phyloP scores from a whole-genome alignment of 30 jellyfish, hydroid and myxozoan species.

The Pseudorhiza aurosa region DNA sequence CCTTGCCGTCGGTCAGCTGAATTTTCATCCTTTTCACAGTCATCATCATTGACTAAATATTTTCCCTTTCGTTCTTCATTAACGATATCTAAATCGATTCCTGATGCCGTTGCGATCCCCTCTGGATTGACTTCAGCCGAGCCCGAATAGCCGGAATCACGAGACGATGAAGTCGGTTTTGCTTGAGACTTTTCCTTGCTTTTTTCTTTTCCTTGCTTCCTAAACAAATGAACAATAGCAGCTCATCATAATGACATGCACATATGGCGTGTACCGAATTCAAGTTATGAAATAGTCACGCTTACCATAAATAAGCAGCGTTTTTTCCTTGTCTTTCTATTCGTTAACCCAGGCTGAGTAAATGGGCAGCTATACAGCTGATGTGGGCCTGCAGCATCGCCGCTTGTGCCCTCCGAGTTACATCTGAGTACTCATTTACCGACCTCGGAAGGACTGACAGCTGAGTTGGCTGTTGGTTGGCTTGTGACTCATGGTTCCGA shows the following conservation, averaged over 20 bases:
- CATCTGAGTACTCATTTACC: too few species aligned
- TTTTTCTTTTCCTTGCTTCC: slow-evolving; percentile 38
- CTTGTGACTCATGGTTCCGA: too few species aligned
- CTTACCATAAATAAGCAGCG: too few species aligned
- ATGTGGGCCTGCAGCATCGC: too few species aligned
- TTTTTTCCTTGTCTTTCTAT: too few species aligned
- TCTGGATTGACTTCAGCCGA: slow-evolving; percentile 50
- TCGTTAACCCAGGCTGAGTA: too few species aligned
- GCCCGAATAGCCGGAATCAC: slow-evolving; percentile 45
- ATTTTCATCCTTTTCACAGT: neutral
- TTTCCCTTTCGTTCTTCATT: slow-evolving; percentile 49
- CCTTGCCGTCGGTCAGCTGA: neutral
- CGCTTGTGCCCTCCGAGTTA: too few species aligned
- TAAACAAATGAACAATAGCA: neutral
- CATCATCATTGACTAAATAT: slow-evolving; percentile 20
- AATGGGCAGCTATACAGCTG: too few species aligned
- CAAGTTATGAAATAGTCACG: too few species aligned
- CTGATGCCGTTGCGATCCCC: slow-evolving; percentile 87
- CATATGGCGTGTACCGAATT: too few species aligned
- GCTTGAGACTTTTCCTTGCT: slow-evolving; percentile 22
- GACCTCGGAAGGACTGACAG: too few species aligned
- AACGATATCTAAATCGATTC: slow-evolving; percentile 61
- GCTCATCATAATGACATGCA: neutral
- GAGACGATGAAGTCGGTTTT: neutral
- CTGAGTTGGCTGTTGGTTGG: too few species aligned